Base-by-base conservation (phyloP, 1,140 invertebrate species). In the Bombus sylvicola region DNA sequence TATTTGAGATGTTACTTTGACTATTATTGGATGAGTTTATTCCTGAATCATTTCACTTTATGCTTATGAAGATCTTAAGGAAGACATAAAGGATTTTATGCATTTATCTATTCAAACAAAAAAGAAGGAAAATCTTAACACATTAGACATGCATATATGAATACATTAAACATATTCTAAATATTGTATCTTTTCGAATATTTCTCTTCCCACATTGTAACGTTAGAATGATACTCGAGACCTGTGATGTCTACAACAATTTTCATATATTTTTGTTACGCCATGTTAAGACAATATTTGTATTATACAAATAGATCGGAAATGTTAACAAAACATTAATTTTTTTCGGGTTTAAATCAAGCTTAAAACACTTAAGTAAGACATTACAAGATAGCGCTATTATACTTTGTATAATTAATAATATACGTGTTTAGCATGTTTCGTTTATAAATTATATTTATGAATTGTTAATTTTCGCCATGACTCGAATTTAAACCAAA, bases 181-280 rank as follows among this genome's bases (percentile, higher is more conserved):
- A 28, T 5, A 6, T 22, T 22, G 6, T 53, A 53, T 62, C 6
- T 62, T 34, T 62, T 31, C 47, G n/a, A 25, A 53, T 64, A 31
- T n/a, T n/a, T 37, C 28, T 62, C 15, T 62, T 22, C 1, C 13
- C 9, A 47, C 9, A 53, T 83, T 83, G 15, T 8, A 83, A n/a
- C n/a, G 6, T 69, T 57, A 28, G 0, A 77, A 64, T 59, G 34
- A 83, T 77, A 83, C 28, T 37, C 57, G 62, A 9, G 41, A 83
- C 47, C 82, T 83, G 82, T 71, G 82, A 71, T 78, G 80, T 41
- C 47, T 78, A 78, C 77, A 78, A 69, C 64, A 12, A 83, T 59
- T 78, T 78, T 83, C 71, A 71, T 78, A 83, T 83, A 78, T 83
- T 83, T 75, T 83, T 78, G 25, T 83, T 78, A 78, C 31, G 22